These are phyloP conservation scores for Phymatocera aterrima DNA, from an alignment of 2,888 invertebrate genomes.

Conservation along the genomic window DNA sequence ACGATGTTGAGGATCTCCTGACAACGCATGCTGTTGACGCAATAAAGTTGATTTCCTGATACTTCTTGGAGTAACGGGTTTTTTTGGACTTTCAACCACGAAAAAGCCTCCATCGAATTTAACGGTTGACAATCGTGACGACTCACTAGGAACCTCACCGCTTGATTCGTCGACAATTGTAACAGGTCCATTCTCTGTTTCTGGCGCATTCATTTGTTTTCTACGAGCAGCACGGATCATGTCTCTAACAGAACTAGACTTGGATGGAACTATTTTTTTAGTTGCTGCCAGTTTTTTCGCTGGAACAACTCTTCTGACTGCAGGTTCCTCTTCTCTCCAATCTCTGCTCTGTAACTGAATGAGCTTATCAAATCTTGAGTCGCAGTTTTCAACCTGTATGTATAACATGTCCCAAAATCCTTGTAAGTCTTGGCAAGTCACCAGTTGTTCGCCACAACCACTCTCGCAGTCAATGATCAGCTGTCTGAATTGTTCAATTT, in stretches of 20 bases:
- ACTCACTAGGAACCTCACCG: background rate
- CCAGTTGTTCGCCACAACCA: conserved; percentile 75
- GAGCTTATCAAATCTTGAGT: conserved; percentile 62
- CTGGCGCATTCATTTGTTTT: background rate
- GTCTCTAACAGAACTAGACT: conserved; percentile 9
- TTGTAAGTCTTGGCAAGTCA: conserved; percentile 84
- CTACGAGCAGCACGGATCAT: conserved; percentile 21
- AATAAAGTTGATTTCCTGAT: background rate
- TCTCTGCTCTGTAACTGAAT: conserved; percentile 54
- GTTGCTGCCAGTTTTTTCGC: conserved; percentile 36
- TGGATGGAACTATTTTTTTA: conserved; percentile 3
- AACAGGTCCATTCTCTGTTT: background rate
- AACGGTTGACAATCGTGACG: conserved; percentile 56
- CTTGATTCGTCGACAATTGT: background rate
- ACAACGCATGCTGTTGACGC: background rate
- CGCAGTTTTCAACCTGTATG: conserved; percentile 78
- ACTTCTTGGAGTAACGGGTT: conserved; percentile 46
- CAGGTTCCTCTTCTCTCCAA: conserved; percentile 76
- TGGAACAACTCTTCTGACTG: conserved; percentile 49
- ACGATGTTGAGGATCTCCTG: background rate
- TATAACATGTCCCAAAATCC: conserved; percentile 94
- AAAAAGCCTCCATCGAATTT: conserved; percentile 77
- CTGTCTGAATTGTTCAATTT: conserved; percentile 85
- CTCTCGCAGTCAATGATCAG: conserved; percentile 72
- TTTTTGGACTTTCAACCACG: conserved; percentile 74